Conservation (phyloP, 2,113 vertebrate species). For the Thunnus maccoyii region DNA sequence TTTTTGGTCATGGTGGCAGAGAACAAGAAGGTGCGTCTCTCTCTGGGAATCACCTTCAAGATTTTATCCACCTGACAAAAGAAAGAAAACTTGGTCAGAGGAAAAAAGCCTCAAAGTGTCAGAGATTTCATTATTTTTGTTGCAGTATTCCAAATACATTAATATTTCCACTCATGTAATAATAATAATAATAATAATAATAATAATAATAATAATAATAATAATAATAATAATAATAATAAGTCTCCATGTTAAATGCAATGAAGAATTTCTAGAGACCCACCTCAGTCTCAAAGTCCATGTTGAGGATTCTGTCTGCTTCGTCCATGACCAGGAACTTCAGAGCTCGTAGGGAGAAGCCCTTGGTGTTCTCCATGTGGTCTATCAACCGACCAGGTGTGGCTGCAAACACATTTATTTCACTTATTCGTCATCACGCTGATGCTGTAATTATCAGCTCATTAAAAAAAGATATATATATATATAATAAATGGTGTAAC, state of each 20-base stretch:
- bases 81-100: not conserved
- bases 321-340: conserved; percentile 98
- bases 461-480: no score
- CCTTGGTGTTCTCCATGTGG: conserved; percentile 98
- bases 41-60: conserved; percentile 96
- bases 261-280: not conserved
- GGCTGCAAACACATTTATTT: conserved; percentile 80
- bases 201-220: no score
- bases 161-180: not conserved
- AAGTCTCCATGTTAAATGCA: not conserved
- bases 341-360: conserved; percentile 93
- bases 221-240: not conserved
- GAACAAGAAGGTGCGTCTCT: conserved; percentile 95
- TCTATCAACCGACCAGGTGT: conserved; percentile 96
- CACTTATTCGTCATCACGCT: not conserved
- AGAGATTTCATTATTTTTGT: not conserved
- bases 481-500: no score
- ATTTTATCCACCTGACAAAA: conserved; percentile 95
- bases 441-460: not conserved
- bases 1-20: conserved; percentile 99
- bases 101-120: not conserved
- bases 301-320: conserved; percentile 97
- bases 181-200: no score
- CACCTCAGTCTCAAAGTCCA: conserved; percentile 99
- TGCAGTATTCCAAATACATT: no score